Evolutionary conservation across 2,797 vertebrate species (phyloP), one percentile per base, ranked within the genome.

Genomic region (Sebastes kiyomatsui): DNA sequence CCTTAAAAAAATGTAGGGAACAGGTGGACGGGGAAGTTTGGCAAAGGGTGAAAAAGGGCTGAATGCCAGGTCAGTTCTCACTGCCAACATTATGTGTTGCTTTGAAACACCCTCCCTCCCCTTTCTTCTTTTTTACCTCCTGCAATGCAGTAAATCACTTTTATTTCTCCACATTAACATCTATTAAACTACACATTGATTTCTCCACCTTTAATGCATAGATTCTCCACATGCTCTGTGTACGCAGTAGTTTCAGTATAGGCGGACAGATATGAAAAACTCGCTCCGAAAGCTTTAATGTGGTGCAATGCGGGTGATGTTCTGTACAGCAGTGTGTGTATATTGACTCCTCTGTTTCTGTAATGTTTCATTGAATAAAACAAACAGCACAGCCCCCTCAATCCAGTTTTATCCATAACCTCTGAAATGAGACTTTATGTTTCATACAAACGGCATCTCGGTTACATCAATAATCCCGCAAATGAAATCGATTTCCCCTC

Each of bases 401-500:
- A 93, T 94, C 94, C 92, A 95, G 89, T 95, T 95, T 94, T 88
- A 92, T 93, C 94, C 95, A 94, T 94, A 95, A 94, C 94, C 94
- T 94, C 93, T 92, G 94, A 96, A 95, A 96, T 96, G 94, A 96
- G 95, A 95, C 95, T 95, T 95, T 96, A 95, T 95, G 95, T 96
- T 96, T 96, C 93, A 95, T 94, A 96, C 93, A 93, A 94, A 93
- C 92, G 79, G 93, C 95, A 95, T 95, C 93, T 95, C 88, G 90
- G 94, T 95, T 93, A 93, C 95, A 95, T 95, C 94, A 95, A 96
- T 96, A 96, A 96, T 96, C 95, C 95, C 90, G 94, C 95, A 96
- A 96, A 96, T 96, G 95, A 96, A 96, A 96, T 96, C 94, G 95
- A 96, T 96, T 96, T 95, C 95, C 93, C 94, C 94, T 95, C 95